Percentiles rank a stretch among this genome's conserved stretches.
Evolutionary conservation across 1,140 invertebrate genomes (phyloP).

Genomic region (Heliconius eleuchia): DNA sequence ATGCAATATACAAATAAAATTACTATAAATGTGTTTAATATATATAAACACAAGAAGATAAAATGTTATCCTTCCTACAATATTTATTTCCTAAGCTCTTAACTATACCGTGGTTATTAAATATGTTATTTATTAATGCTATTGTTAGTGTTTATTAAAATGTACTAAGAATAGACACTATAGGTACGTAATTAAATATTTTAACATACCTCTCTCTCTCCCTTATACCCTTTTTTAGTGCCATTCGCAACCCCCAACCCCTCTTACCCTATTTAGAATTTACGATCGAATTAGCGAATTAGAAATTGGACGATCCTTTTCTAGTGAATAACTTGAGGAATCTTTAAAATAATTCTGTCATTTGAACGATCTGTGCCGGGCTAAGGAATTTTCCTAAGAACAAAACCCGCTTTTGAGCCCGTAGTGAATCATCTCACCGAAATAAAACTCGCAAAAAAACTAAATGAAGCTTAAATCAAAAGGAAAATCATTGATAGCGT

Average conservation of each 20-base stretch:
- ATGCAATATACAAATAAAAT: not conserved
- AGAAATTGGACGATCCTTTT: not conserved
- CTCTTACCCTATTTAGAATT: no score
- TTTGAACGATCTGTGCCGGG: not conserved
- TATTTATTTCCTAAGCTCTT: constrained; percentile 2
- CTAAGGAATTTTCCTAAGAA: not conserved
- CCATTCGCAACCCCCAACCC: no score
- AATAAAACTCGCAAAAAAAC: not conserved
- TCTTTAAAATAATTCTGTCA: not conserved
- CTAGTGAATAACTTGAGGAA: not conserved
- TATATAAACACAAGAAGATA: no score
- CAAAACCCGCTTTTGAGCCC: not conserved
- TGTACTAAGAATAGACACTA: not conserved
- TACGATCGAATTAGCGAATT: no score
- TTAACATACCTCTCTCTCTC: no score
- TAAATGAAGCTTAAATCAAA: not conserved
- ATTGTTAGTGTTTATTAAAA: not conserved
- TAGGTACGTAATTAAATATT: no score
- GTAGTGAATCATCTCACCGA: not conserved
- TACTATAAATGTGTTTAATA: not conserved
- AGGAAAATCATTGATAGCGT: not conserved
- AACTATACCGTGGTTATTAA: not conserved
- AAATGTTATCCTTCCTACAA: not conserved
- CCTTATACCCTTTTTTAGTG: no score
- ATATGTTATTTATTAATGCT: not conserved